A percentile compares a stretch with the other conserved stretches of the same genome.
Evolutionary conservation across 1,140 invertebrate species (phyloP).

Genomic region (Drosophila funebris): DNA sequence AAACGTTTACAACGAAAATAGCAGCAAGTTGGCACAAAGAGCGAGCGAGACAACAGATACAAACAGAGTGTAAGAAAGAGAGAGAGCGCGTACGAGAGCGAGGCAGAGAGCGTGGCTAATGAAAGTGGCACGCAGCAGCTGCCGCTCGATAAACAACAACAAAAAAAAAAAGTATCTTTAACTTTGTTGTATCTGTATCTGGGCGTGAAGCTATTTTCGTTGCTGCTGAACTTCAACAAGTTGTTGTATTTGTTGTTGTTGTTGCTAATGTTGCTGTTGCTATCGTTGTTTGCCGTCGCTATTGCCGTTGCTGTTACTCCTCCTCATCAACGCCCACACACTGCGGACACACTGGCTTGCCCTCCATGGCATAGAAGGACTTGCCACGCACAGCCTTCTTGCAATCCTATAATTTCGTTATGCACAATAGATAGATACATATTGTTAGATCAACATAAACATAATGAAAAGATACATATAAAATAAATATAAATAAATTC

Average conservation of each 20-base stretch:
- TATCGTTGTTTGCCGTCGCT: slow-evolving; percentile 32
- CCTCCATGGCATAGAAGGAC: slow-evolving; percentile 97
- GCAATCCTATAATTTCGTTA: slow-evolving; percentile 91
- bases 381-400: slow-evolving; percentile 95
- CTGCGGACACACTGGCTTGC: slow-evolving; percentile 94
- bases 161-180: background rate
- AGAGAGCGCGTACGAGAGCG: too few species aligned
- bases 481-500: slow-evolving; percentile 1
- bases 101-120: background rate
- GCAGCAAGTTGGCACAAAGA: slow-evolving; percentile 1
- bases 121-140: slow-evolving; percentile 34
- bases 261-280: slow-evolving; percentile 16
- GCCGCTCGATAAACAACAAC: slow-evolving; percentile 26
- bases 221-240: slow-evolving; percentile 49
- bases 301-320: slow-evolving; percentile 83
- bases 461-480: background rate
- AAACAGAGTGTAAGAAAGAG: too few species aligned
- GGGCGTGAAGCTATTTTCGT: slow-evolving; percentile 35
- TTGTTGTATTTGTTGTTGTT: slow-evolving; percentile 23
- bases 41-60: background rate
- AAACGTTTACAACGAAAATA: slow-evolving; percentile 40
- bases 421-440: background rate
- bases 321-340: slow-evolving; percentile 96
- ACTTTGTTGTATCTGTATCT: slow-evolving; percentile 17
- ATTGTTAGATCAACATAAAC: too few species aligned